Conservation (phyloP, 2,888 invertebrate genomes). For the Xiphydria camelus region DNA sequence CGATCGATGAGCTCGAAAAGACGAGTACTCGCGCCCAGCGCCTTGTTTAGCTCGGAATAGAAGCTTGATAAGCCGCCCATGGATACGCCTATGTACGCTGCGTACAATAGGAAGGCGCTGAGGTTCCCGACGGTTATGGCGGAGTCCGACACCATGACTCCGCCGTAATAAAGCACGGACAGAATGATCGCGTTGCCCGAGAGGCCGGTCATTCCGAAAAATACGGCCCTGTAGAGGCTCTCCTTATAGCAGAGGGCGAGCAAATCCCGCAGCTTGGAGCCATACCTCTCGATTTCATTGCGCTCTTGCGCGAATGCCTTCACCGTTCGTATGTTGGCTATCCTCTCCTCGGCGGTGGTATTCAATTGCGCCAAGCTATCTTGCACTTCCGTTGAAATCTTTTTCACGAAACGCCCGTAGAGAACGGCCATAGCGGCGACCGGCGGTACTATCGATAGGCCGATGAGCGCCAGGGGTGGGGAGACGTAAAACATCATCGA, state of each 20-base stretch:
- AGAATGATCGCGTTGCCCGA: conserved; percentile 89
- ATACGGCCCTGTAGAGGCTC: conserved; percentile 82
- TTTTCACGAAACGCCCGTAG: conserved; percentile 83
- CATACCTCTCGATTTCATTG: conserved; percentile 74
- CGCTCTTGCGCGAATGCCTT: conserved; percentile 88
- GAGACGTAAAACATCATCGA: conserved; percentile 97
- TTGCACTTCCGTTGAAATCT: conserved; percentile 80
- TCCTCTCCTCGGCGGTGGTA: conserved; percentile 79
- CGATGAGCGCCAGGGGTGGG: conserved; percentile 82
- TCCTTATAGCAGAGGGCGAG: conserved; percentile 83
- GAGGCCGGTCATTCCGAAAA: conserved; percentile 89
- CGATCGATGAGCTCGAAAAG: conserved; percentile 90
- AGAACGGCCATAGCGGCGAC: conserved; percentile 81
- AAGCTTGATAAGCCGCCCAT: conserved; percentile 89
- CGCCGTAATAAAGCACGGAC: conserved; percentile 90
- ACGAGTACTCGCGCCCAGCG: conserved; percentile 86
- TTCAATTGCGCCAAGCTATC: conserved; percentile 67
- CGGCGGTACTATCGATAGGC: conserved; percentile 87
- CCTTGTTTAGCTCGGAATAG: conserved; percentile 92
- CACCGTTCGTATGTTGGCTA: conserved; percentile 90
- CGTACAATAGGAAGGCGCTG: conserved; percentile 92
- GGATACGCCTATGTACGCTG: conserved; percentile 90
- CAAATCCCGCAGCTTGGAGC: conserved; percentile 69
- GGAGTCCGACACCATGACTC: conserved; percentile 81
- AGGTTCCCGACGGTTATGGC: conserved; percentile 82